Base-by-base conservation (phyloP, 2,113 vertebrate genomes). In the Oncorhynchus nerka region DNA sequence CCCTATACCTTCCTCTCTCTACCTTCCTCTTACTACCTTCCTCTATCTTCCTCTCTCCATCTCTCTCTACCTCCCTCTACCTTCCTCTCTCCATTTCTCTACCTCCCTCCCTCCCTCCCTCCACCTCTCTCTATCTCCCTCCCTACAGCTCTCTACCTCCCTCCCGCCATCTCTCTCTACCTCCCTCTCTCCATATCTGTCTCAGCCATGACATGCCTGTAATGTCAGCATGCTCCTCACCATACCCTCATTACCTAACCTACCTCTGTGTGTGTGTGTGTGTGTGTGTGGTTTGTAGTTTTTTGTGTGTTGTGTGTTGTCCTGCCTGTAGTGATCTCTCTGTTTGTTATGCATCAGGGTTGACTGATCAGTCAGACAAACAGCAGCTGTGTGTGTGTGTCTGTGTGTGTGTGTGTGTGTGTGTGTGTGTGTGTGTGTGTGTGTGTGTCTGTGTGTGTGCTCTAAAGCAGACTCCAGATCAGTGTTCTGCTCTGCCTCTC, bases 381-480 rank as follows among this genome's bases (percentile, higher is more conserved):
- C 77, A 79, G 68, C 77, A 74, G 77, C 65, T 68, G 67, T 48
- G 20, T 45, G 32, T 69, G 67, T n/a, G 67, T 34, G 16, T 48
- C n/a, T 70, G 68, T 70, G 8, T 48, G 68, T 48, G 19, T 68
- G 8, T 45, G 68, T 19, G 49, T 45, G 59, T 74, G 34, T 74
- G 59, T 65, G 73, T 28, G n/a, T 66, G 62, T 28, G 20, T 4
- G 5, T 8, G 67, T 20, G 19, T 68, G 67, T 45, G 67, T 68
- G 68, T 69, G 68, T 45, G 32, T 39, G 3, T 39, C 4, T 30
- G 30, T 30, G 30, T 32, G 30, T 32, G 68, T 48, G 20, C 45
- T 70, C 32, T n/a, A 9, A 39, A 69, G 8, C 32, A 30, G 48
- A 70, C 22, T 49, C 15, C 24, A 55, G 51, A 59, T 71, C 70